These are phyloP conservation scores for Chymomyza costata DNA, from an alignment of 1,140 invertebrate species.

Conservation along the genomic window DNA sequence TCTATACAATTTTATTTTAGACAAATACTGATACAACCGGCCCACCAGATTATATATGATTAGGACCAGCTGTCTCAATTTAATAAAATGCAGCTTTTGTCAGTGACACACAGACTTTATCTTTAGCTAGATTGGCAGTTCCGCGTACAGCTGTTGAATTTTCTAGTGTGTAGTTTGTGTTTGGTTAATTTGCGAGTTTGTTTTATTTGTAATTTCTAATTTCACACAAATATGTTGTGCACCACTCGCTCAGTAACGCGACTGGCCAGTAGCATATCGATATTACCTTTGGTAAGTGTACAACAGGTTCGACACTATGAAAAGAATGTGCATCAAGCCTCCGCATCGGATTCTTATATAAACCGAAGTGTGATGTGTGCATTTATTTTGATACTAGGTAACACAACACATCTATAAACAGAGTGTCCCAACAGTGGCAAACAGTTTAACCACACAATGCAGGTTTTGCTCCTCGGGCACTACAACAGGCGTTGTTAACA, in stretches of 20 bases:
- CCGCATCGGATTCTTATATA: constrained; percentile 49
- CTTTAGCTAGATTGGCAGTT: too few relatives aligned
- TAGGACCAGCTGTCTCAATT: too few relatives aligned
- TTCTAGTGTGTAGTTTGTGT: too few relatives aligned
- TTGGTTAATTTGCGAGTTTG: not conserved
- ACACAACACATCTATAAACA: constrained; percentile 30
- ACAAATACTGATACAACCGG: too few relatives aligned
- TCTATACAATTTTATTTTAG: not conserved
- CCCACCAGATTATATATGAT: too few relatives aligned
- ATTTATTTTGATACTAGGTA: constrained; percentile 27
- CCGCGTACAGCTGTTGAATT: too few relatives aligned
- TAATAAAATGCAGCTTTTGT: too few relatives aligned
- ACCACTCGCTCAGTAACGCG: constrained; percentile 39
- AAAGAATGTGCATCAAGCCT: not conserved
- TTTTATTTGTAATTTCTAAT: too few relatives aligned
- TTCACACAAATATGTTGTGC: constrained; percentile 45
- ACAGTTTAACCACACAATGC: constrained; percentile 20
- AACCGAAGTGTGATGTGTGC: constrained; percentile 29
- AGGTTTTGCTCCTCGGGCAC: constrained; percentile 40
- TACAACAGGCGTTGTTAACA: constrained; percentile 36
- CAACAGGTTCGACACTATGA: not conserved
- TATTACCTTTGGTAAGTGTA: constrained; percentile 24
- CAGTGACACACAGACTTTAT: too few relatives aligned
- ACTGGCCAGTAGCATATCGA: constrained; percentile 21
- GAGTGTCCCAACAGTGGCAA: constrained; percentile 5